Conservation (phyloP, 2,797 vertebrate genomes). For the Coracias cyanogaster region DNA sequence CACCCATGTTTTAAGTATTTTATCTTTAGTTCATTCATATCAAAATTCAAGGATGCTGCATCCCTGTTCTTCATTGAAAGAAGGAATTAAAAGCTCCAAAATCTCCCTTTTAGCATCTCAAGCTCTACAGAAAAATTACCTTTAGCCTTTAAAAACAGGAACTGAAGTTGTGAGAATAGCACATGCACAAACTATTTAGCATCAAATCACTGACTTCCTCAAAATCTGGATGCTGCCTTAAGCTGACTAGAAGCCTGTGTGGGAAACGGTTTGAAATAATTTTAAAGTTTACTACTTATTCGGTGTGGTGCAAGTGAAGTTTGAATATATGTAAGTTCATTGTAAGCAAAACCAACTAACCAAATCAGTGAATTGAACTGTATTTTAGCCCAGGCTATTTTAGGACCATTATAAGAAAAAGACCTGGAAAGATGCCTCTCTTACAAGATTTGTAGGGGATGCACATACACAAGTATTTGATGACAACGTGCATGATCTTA, state of each 20-base stretch:
- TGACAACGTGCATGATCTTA: not conserved
- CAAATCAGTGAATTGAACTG: not conserved
- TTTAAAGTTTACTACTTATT: conserved; percentile 1
- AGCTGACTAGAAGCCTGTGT: not conserved
- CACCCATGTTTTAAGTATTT: not conserved
- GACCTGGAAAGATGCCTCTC: not conserved
- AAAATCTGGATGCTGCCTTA: not conserved
- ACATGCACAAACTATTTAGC: rapidly evolving
- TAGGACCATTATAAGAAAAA: not conserved
- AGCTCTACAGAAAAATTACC: not conserved
- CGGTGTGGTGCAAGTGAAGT: not conserved
- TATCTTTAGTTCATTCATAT: not conserved
- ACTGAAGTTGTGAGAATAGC: not conserved
- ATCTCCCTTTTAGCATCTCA: not conserved
- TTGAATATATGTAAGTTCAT: not conserved
- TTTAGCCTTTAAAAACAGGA: not conserved
- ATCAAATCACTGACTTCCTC: not conserved
- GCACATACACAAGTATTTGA: not conserved
- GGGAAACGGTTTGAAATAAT: conserved; percentile 25
- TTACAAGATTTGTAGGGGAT: not conserved
- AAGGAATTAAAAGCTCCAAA: not conserved
- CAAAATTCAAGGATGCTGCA: not conserved
- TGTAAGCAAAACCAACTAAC: not conserved
- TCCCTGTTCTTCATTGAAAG: not conserved
- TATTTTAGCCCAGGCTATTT: not conserved